Base-by-base conservation (phyloP, 2,797 vertebrate genomes). In the Sebastiscus albofasciatus region DNA sequence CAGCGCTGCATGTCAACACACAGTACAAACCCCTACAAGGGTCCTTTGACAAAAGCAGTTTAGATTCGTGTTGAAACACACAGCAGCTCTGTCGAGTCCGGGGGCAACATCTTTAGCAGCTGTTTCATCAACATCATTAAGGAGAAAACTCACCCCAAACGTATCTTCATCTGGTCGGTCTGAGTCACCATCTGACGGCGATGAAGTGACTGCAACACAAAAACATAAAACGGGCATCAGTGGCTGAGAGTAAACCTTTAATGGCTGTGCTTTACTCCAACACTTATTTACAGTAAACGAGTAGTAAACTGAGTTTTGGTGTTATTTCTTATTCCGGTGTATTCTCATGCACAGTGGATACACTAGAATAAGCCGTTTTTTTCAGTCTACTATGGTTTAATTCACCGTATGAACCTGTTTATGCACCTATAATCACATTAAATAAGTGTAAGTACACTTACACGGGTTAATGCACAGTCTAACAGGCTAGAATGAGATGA, bases 111-210 rank as follows among this genome's bases (percentile, higher is more conserved):
- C 70, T 83, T 86, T 26, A 85, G 66, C 77, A 82, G 61, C 75
- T 64, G 61, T 79, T 87, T 87, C 77, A 78, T 80, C 74, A 84
- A 76, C 87, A 89, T 84, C 80, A 82, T 78, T 78, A 82, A 39
- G 62, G 39, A 74, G 61, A 79, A 83, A 58, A 96, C 98, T 98
- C 94, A 99, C 98, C 96, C 98, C 98, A 72, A 99, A 99, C 26
- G 97, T 98, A 83, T 99, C 98, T 94, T 99, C 98, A 59, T 99
- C 98, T 6, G 97, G 97, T 90, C 97, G 97, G 87, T 97, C 96
- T 46, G 96, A 95, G 86, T 97, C 96, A 79, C 95, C 96, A 86
- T 96, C 96, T 1, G 97, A 91, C 14, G 96, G 96, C 4, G 95
- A 95, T 24, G 97, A 94, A 81, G 90, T 71, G 66, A 26, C 93